These are phyloP conservation scores for Charaxes varanes DNA, from an alignment of 1,140 invertebrate genomes.

Conservation along the genomic window DNA sequence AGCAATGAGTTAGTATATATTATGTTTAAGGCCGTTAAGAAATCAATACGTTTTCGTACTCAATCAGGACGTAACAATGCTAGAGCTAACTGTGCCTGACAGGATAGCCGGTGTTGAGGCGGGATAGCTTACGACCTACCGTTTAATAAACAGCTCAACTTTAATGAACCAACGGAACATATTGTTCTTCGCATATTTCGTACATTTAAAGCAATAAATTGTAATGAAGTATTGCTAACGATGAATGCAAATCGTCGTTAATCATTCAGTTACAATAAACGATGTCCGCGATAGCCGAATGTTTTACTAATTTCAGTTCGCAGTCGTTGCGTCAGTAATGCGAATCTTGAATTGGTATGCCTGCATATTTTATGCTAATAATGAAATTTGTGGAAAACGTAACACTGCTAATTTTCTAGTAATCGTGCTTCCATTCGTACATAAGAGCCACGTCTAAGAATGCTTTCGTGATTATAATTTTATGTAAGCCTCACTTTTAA, in stretches of 20 bases:
- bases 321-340: constrained; percentile 51
- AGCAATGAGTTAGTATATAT: no score
- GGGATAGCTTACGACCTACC: constrained; percentile 32
- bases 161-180: constrained; percentile 12
- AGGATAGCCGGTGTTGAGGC: constrained; percentile 37
- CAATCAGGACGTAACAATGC: constrained; percentile 50
- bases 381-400: constrained; percentile 31
- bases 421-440: constrained; percentile 4
- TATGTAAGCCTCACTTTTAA: no score
- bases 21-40: not conserved
- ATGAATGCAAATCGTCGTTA: constrained; percentile 52
- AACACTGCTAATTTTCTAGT: constrained; percentile 15
- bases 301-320: constrained; percentile 55
- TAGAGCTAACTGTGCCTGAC: constrained; percentile 55
- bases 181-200: constrained; percentile 13
- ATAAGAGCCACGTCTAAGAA: not conserved
- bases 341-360: constrained; percentile 48
- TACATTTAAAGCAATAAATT: constrained; percentile 27
- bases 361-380: constrained; percentile 59
- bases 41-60: no score
- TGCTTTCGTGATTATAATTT: no score
- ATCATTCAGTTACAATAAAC: constrained; percentile 47
- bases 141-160: constrained; percentile 19
- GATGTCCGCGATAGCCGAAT: constrained; percentile 47
- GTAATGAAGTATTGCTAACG: constrained; percentile 38